These are phyloP conservation scores for Gryon sp. DNA, from an alignment of 1,140 invertebrate genomes.

Conservation along the genomic window DNA sequence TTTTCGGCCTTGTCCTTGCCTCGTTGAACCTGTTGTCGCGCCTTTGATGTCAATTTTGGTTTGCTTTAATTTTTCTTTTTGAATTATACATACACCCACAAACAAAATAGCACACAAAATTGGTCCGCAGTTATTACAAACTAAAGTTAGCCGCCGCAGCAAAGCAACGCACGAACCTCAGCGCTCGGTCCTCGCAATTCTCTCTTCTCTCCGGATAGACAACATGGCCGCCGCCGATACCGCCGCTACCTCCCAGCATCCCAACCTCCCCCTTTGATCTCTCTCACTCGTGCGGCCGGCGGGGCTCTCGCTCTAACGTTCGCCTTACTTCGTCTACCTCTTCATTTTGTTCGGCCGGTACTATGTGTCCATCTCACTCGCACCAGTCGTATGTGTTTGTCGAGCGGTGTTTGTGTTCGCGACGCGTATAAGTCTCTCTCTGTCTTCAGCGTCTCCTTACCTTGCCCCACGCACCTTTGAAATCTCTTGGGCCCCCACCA, in stretches of 20 bases:
- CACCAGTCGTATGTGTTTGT: slow-evolving; percentile 20
- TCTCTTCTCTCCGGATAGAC: slow-evolving; percentile 77
- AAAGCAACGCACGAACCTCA: slow-evolving; percentile 76
- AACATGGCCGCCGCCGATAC: slow-evolving; percentile 76
- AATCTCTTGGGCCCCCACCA: slow-evolving; percentile 54
- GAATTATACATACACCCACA: too few species aligned
- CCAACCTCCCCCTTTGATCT: slow-evolving; percentile 68
- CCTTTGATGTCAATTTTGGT: too few species aligned
- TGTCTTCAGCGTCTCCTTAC: slow-evolving; percentile 47
- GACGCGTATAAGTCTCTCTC: slow-evolving; percentile 51
- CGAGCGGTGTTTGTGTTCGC: slow-evolving; percentile 14
- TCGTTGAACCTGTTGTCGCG: neutral
- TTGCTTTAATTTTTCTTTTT: too few species aligned
- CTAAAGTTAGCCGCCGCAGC: slow-evolving; percentile 72
- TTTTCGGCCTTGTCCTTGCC: too few species aligned
- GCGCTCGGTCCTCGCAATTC: slow-evolving; percentile 76
- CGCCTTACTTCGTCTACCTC: slow-evolving; percentile 40
- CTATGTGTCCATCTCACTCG: slow-evolving; percentile 18
- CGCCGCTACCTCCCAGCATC: slow-evolving; percentile 77
- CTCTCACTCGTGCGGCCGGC: slow-evolving; percentile 43
- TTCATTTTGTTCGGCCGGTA: slow-evolving; percentile 29
- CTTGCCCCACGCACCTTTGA: slow-evolving; percentile 64
- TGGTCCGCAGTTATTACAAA: slow-evolving; percentile 55
- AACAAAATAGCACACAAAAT: too few species aligned
- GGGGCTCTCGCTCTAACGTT: slow-evolving; percentile 33